Evolutionary conservation across 2,113 vertebrate species (phyloP).

Genomic region (Pituophis catenifer): DNA sequence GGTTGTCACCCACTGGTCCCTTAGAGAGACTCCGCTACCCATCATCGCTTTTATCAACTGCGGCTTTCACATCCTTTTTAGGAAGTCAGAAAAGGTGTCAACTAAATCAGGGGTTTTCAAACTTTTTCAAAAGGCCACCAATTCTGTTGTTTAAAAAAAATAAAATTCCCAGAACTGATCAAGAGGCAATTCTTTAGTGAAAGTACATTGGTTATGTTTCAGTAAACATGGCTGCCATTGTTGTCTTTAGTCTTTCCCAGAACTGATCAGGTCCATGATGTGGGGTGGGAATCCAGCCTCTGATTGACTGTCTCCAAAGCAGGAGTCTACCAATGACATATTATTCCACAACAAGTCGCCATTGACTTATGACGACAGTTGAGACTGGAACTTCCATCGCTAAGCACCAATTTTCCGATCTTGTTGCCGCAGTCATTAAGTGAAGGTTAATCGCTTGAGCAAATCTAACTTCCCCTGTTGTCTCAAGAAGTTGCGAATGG

Average conservation of each 20-base stretch:
- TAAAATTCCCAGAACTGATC: not conserved
- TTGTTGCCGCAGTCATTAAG: not conserved
- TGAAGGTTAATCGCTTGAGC: not conserved
- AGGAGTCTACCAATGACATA: not conserved
- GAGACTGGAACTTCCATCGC: not conserved
- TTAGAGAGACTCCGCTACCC: not conserved
- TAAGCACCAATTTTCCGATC: not conserved
- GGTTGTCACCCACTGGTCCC: not conserved
- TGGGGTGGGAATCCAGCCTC: not conserved
- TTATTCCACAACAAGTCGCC: not conserved
- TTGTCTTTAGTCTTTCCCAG: not conserved
- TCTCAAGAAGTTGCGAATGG: not conserved
- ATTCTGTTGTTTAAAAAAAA: not conserved
- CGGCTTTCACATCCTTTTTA: not conserved
- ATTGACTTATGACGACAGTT: not conserved
- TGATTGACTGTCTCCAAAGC: not conserved
- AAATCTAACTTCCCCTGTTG: not conserved
- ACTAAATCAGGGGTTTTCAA: not conserved
- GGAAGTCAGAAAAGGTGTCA: not conserved
- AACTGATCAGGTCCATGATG: not conserved
- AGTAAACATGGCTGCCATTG: not conserved
- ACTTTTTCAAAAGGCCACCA: not conserved
- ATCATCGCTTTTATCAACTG: not conserved
- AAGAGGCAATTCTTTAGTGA: not conserved
- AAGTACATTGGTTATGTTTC: not conserved